phyloP scores from a whole-genome alignment of 2,888 invertebrate genomes.

The Dolichopus griseipennis region DNA sequence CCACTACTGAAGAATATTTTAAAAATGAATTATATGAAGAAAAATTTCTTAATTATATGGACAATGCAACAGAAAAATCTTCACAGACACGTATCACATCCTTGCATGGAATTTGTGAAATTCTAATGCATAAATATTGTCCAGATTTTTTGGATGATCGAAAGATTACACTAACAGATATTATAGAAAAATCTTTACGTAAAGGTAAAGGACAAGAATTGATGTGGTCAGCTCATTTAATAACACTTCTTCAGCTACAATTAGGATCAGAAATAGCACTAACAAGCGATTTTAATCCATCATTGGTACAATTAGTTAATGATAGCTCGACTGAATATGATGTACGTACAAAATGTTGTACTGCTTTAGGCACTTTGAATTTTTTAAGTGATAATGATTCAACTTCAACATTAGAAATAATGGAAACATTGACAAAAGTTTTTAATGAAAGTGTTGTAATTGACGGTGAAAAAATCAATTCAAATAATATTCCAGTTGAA shows the following conservation, averaged over 20 bases:
- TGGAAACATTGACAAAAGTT: slow-evolving; percentile 67
- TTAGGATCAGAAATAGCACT: slow-evolving; percentile 63
- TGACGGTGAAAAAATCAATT: slow-evolving; percentile 58
- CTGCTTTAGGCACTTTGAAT: slow-evolving; percentile 70
- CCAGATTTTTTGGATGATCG: slow-evolving; percentile 69
- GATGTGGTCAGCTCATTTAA: slow-evolving; percentile 69
- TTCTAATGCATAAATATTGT: slow-evolving; percentile 68
- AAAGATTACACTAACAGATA: slow-evolving; percentile 70
- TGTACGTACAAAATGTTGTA: slow-evolving; percentile 79
- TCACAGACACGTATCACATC: slow-evolving; percentile 69
- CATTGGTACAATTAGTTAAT: slow-evolving; percentile 59
- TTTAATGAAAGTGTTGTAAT: slow-evolving; percentile 65
- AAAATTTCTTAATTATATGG: slow-evolving; percentile 76
- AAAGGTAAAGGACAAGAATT: slow-evolving; percentile 78
- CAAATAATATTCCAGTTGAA: slow-evolving; percentile 51
- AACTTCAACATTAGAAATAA: slow-evolving; percentile 60
- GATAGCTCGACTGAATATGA: slow-evolving; percentile 68
- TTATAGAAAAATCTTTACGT: slow-evolving; percentile 69
- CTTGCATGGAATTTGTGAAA: slow-evolving; percentile 61
- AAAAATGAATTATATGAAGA: slow-evolving; percentile 69
- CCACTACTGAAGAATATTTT: slow-evolving; percentile 48
- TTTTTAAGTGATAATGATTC: slow-evolving; percentile 75
- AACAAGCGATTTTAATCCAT: slow-evolving; percentile 61
- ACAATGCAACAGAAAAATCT: slow-evolving; percentile 78
- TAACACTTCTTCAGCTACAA: slow-evolving; percentile 74